Percentiles rank a stretch among this genome's conserved stretches.
Evolutionary conservation across 2,888 invertebrate species (phyloP).

Genomic region (Lycia hirtaria): DNA sequence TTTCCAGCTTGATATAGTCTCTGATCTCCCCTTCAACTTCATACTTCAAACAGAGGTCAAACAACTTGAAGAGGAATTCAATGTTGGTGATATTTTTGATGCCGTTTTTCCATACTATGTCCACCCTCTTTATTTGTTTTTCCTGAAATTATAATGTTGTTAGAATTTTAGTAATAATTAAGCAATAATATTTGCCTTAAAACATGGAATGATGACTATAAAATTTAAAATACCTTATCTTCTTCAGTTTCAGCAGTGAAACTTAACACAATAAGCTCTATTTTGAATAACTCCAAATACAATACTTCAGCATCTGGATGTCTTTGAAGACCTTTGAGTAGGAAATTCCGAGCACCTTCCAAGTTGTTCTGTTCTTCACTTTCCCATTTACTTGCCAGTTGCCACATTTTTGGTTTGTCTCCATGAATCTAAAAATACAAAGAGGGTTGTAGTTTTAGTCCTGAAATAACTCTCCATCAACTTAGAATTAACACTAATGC

Average conservation of each 20-base stretch:
- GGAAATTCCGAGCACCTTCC: conserved; percentile 88
- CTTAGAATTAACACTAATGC: too few relatives aligned
- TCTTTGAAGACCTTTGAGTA: conserved; percentile 91
- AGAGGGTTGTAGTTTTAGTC: too few relatives aligned
- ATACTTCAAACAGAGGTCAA: conserved; percentile 85
- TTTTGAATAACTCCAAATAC: conserved; percentile 86
- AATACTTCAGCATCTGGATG: conserved; percentile 89
- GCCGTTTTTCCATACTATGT: conserved; percentile 87
- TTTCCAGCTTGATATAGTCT: conserved; percentile 64
- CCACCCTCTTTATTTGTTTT: conserved; percentile 82
- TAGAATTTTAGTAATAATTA: too few relatives aligned
- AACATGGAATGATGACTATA: too few relatives aligned
- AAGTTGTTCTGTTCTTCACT: conserved; percentile 88
- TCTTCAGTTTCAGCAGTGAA: conserved; percentile 66
- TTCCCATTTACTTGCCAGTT: conserved; percentile 92
- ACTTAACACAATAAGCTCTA: conserved; percentile 63
- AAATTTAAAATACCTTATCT: conserved; percentile 62
- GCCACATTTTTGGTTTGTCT: conserved; percentile 91
- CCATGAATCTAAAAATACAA: conserved; percentile 86
- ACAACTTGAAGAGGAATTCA: conserved; percentile 85
- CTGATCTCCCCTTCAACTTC: conserved; percentile 85
- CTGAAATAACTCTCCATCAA: too few relatives aligned
- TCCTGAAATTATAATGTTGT: too few relatives aligned
- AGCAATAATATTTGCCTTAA: too few relatives aligned
- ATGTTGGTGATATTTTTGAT: conserved; percentile 83